Base-by-base conservation (phyloP, 2,888 invertebrate genomes). In the Parascotia fuliginaria region DNA sequence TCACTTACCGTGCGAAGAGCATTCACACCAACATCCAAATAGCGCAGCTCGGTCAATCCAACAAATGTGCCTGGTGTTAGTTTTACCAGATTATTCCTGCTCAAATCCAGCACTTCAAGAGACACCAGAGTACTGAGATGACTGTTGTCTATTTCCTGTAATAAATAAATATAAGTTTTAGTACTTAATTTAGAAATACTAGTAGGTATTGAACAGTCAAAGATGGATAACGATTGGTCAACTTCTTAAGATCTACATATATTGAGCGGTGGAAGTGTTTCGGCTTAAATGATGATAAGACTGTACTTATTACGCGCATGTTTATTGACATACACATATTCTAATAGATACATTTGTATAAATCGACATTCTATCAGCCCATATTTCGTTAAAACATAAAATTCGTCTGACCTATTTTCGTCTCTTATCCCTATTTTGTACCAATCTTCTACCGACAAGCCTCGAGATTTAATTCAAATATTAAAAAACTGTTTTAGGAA, bases 1-100 rank as follows among this genome's bases (percentile, higher is more conserved):
- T 19, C 57, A 92, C 94, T 93, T 90, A 97, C 97, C 69, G 97
- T 97, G 79, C 98, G 93, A 34, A 98, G 87, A 1, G 97, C 96
- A 79, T 98, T 98, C 24, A 97, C 95, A 58, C 97, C 97, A 9
- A 98, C 93, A 75, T 97, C 97, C 60, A 98, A 92, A 72, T 95
- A 95, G 46, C 94, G 93, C 12, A 98, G 85, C 43, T 94, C 93
- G 4, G 93, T 93, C 42, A 97, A 92, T 1, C 95, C 95, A 9
- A 95, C 93, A 80, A 98, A 98, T 0, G 97, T 96, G 50, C 97
- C 97, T 0, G 96, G 95, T 0, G 96, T 95, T 42, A 98, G 94
- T 62, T 96, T 96, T 7, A 95, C 96, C 12, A 98, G 94, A 73
- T 95, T 95, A 80, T 98, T 98, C 57, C 97, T 93, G 71, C 97